Base-by-base conservation (phyloP, 1,140 invertebrate species). In the Tetraneura akinire region DNA sequence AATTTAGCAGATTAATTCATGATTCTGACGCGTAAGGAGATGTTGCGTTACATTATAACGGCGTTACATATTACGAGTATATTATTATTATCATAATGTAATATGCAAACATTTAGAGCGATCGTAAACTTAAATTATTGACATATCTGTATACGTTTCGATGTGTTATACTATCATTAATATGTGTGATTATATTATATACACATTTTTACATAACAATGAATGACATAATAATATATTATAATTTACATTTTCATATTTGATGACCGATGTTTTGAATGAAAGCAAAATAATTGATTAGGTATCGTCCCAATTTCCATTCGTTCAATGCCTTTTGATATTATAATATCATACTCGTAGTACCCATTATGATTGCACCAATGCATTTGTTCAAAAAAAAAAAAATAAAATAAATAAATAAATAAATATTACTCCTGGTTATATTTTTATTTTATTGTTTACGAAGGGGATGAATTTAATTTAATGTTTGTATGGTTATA, bases 1-100 rank as follows among this genome's bases (percentile, higher is more conserved):
- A 73, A 73, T 73, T 73, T 53, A 29, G 18, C 70, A 49, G 16
- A 51, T 32, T 51, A 73, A 53, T 73, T 73, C 47, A 32, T 29
- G 26, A 21, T 51, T 51, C 9, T 9, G 11, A 11, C 57, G 57
- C 26, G 23, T 13, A 51, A 11, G 26, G 16, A 18, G 26, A 14
- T 26, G 37, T 71, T 49, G 23, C 45, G 32, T 64, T 10, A 14
- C 11, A 13, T 13, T 47, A n/a, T n/a, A 47, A 10, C 11, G 13
- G 32, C 32, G 32, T 14, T 64, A 42, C 10, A 21, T 4, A n/a
- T n/a, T n/a, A n/a, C n/a, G n/a, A n/a, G n/a, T n/a, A 21, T 37
- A 64, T 37, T 60, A 29, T 62, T 64, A 29, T 42, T 1, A 37
- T 37, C 32, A 37, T 37, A 37, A n/a, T n/a, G n/a, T n/a, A n/a